Evolutionary conservation across 2,888 invertebrate species (phyloP).

Genomic region (Lamellibrachia satsuma): DNA sequence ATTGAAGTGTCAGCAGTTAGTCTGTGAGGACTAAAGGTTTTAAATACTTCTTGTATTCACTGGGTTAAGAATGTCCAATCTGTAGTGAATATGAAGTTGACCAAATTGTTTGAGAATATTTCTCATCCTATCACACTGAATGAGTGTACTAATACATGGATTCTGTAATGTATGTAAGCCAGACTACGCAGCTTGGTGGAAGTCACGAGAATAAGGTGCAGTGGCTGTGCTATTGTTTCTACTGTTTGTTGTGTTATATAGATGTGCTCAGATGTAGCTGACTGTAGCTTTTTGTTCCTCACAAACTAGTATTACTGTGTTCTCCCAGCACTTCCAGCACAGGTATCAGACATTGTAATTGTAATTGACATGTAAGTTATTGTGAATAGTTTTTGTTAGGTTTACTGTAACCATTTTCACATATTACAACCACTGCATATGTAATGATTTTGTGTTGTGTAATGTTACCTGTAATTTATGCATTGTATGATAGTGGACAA

Average conservation of each 20-base stretch:
- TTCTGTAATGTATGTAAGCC: neutral
- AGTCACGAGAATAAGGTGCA: neutral
- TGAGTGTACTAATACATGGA: neutral
- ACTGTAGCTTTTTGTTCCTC: neutral
- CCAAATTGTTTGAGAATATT: too few species aligned
- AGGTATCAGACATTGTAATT: neutral
- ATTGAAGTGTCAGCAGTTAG: too few species aligned
- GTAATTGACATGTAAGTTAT: neutral
- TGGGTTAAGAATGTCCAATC: too few species aligned
- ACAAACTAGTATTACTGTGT: neutral
- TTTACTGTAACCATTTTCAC: neutral
- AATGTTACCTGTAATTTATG: neutral
- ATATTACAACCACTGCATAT: neutral
- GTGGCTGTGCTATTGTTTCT: neutral
- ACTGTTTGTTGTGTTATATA: neutral
- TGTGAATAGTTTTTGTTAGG: neutral
- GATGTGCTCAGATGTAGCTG: neutral
- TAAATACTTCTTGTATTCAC: too few species aligned
- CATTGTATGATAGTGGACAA: neutral
- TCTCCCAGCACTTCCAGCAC: neutral
- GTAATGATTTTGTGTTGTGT: neutral
- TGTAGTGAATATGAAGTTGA: too few species aligned
- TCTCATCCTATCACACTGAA: neutral
- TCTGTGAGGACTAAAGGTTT: too few species aligned
- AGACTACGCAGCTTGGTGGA: neutral